Base-by-base conservation (phyloP, 2,797 vertebrate genomes). In the Cetoscarus ocellatus region DNA sequence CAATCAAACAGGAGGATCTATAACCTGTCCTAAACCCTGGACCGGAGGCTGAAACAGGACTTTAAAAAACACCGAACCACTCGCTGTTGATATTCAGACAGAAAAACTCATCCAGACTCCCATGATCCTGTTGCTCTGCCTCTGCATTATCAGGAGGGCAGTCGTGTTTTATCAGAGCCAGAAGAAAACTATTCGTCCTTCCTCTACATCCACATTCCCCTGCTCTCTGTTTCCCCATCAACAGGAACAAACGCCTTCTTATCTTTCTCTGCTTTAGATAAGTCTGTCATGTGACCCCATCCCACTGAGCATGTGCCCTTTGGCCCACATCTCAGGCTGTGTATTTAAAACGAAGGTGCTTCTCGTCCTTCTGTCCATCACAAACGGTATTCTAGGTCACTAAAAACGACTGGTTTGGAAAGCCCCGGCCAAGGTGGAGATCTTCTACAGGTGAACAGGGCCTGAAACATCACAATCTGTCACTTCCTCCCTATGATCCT, bases 201-300 rank as follows among this genome's bases (percentile, higher is more conserved):
- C 35, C 38, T 14, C 15, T 38, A 7, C 44, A 71, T 77, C 64
- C 45, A 50, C 64, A 64, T 70, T 70, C 9, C 34, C 19, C 61
- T 71, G 54, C 36, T 48, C 39, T 75, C 18, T 72, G 59, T 75
- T 82, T 74, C 47, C 44, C 55, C 48, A 50, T 66, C 47, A 68
- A 70, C 61, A 78, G 44, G 18, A 75, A 67, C 17, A 53, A 78
- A 75, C 49, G 62, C 38, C 52, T 56, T 73, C 61, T 86, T 64
- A 69, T 79, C 64, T 69, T 55, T 52, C 47, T 79, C 10, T 78
- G 60, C 61, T 54, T 17, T 56, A 48, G 71, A 80, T 81, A 45
- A 60, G 67, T 70, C n/a, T 68, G 52, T 75, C 64, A 72, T 40
- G 52, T 69, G 61, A 48, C 52, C 27, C 15, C 9, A 38, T 51